Conservation (phyloP, 2,888 invertebrate species). For the Netelia fuscicornis region DNA sequence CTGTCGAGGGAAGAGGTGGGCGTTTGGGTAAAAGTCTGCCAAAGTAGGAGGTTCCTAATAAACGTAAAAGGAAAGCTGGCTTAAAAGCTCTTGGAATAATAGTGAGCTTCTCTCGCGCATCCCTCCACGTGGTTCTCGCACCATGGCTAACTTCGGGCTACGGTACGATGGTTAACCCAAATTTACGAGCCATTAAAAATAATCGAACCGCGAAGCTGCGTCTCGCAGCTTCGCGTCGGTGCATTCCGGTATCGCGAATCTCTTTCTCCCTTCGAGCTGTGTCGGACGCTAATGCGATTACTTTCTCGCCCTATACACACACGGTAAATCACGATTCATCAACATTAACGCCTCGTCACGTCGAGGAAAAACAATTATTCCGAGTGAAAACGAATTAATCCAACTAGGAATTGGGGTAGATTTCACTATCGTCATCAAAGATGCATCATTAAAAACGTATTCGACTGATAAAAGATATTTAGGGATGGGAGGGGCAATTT, state of each 20-base stretch:
- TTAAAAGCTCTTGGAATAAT: constrained; percentile 80
- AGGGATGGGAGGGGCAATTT: neutral
- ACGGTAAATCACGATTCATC: constrained; percentile 24
- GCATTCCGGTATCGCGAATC: constrained; percentile 58
- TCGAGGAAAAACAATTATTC: neutral
- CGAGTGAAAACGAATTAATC: no score
- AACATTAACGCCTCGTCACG: neutral
- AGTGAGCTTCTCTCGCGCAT: constrained; percentile 71
- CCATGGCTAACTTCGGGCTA: constrained; percentile 61
- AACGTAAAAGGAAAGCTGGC: constrained; percentile 79
- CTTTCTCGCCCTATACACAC: constrained; percentile 23
- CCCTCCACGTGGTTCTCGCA: constrained; percentile 38
- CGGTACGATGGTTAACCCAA: constrained; percentile 68
- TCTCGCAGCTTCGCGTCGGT: constrained; percentile 60
- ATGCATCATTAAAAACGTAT: no score
- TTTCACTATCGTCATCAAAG: no score
- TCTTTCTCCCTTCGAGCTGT: constrained; percentile 31
- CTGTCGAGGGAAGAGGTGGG: constrained; percentile 51
- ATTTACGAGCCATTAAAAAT: constrained; percentile 74
- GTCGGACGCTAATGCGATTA: constrained; percentile 40
- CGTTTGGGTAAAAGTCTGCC: constrained; percentile 76
- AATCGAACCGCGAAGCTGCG: constrained; percentile 69
- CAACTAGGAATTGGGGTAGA: no score
- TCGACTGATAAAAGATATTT: no score
- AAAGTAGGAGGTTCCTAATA: constrained; percentile 79